Conservation (phyloP, 2,888 invertebrate genomes). For the Craniophora ligustri region DNA sequence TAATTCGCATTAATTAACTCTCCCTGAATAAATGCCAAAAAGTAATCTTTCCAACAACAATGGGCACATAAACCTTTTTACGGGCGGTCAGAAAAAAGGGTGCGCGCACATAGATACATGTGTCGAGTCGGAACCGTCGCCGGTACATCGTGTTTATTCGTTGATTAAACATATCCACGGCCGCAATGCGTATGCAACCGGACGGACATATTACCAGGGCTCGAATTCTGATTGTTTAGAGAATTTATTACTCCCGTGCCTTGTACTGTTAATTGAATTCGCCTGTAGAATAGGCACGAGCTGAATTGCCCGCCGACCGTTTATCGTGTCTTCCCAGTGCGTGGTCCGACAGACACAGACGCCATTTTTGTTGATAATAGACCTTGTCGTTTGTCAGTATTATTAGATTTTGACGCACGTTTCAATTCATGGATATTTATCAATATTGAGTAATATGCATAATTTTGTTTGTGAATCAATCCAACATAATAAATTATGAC, state of each 20-base stretch:
- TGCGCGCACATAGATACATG: slow-evolving; percentile 70
- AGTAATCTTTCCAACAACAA: slow-evolving; percentile 75
- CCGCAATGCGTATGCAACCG: slow-evolving; percentile 87
- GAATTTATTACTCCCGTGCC: slow-evolving; percentile 88
- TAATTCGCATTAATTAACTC: slow-evolving; percentile 77
- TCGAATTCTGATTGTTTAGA: slow-evolving; percentile 89
- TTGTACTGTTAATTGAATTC: slow-evolving; percentile 88
- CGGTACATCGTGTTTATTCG: slow-evolving; percentile 81
- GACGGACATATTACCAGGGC: slow-evolving; percentile 87
- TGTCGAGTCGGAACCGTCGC: slow-evolving; percentile 70
- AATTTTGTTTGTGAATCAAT: neutral
- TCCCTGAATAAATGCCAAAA: slow-evolving; percentile 73
- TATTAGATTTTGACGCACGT: slow-evolving; percentile 45
- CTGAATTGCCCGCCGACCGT: slow-evolving; percentile 80
- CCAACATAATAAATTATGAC: neutral
- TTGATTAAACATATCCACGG: slow-evolving; percentile 86
- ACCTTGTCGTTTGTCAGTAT: slow-evolving; percentile 51
- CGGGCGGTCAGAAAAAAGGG: slow-evolving; percentile 63
- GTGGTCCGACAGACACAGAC: slow-evolving; percentile 63
- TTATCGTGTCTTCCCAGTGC: slow-evolving; percentile 81
- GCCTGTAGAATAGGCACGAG: slow-evolving; percentile 85
- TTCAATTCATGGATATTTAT: slow-evolving; percentile 4
- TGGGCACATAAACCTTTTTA: slow-evolving; percentile 77
- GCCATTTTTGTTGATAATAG: slow-evolving; percentile 71
- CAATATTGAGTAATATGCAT: neutral